Conservation (phyloP, 2,113 vertebrate genomes). For the Colius striatus region DNA sequence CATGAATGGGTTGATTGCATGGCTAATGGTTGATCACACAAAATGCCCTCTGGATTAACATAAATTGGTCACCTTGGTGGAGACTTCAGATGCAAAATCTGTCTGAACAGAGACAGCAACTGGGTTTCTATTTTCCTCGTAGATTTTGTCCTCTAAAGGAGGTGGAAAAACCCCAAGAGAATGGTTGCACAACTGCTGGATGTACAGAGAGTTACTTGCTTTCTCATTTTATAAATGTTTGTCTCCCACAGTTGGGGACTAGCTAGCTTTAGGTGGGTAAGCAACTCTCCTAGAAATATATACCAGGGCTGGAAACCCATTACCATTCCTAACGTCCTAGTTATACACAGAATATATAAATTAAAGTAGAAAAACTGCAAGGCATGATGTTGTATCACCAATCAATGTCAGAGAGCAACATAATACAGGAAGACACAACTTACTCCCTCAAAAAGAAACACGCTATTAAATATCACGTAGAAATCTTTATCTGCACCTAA, state of each 20-base stretch:
- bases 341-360: neutral
- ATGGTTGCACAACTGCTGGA: neutral
- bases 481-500: neutral
- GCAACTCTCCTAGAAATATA: neutral
- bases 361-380: slow-evolving; percentile 3
- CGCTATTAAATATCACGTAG: neutral
- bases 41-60: slow-evolving; percentile 46
- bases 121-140: neutral
- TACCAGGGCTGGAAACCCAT: neutral
- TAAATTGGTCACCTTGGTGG: slow-evolving; percentile 41
- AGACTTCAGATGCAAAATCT: neutral
- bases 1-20: slow-evolving; percentile 45
- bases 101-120: neutral
- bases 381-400: neutral
- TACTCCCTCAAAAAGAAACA: neutral
- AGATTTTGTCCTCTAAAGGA: neutral
- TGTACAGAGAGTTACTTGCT: neutral
- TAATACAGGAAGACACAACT: neutral
- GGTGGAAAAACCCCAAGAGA: neutral
- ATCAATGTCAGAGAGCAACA: neutral
- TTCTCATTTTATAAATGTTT: neutral
- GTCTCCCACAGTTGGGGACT: neutral
- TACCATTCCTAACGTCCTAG: neutral
- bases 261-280: neutral
- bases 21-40: slow-evolving; percentile 42